Percentiles rank a stretch among this genome's conserved stretches.
phyloP scores from a whole-genome alignment of 1,140 invertebrate genomes.

The Drosophila repleta region DNA sequence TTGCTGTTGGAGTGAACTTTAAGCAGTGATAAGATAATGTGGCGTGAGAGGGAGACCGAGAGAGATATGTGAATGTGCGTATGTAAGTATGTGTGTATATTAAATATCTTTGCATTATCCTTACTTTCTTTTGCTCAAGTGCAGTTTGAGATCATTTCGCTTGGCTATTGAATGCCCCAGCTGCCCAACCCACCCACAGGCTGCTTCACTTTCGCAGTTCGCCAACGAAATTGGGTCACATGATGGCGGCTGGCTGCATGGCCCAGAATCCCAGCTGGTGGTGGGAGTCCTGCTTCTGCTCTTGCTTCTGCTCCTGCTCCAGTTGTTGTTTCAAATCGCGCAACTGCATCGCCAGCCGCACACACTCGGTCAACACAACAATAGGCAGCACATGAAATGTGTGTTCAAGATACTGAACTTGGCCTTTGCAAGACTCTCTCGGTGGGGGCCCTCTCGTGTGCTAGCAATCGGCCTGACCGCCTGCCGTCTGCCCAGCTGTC shows the following conservation, averaged over 20 bases:
- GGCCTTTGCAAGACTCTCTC: slow-evolving; percentile 69
- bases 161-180: not conserved
- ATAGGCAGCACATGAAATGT: slow-evolving; percentile 69
- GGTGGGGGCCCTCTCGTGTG: slow-evolving; percentile 26
- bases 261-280: slow-evolving; percentile 41
- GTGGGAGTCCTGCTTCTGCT: slow-evolving; percentile 23
- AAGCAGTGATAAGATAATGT: slow-evolving; percentile 2
- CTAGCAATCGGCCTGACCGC: slow-evolving; percentile 12
- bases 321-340: slow-evolving; percentile 48
- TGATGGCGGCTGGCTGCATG: slow-evolving; percentile 21
- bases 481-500: slow-evolving; percentile 5
- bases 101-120: too few species aligned
- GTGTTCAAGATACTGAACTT: slow-evolving; percentile 81
- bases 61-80: not conserved
- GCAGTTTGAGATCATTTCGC: not conserved
- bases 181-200: not conserved
- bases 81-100: too few species aligned
- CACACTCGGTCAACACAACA: slow-evolving; percentile 53
- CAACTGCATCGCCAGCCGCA: slow-evolving; percentile 16
- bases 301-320: too few species aligned
- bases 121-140: not conserved
- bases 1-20: not conserved
- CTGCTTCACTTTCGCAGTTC: slow-evolving; percentile 61
- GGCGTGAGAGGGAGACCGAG: too few species aligned
- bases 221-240: slow-evolving; percentile 67